phyloP scores from a whole-genome alignment of 2,888 invertebrate genomes.

The Catocala nupta region DNA sequence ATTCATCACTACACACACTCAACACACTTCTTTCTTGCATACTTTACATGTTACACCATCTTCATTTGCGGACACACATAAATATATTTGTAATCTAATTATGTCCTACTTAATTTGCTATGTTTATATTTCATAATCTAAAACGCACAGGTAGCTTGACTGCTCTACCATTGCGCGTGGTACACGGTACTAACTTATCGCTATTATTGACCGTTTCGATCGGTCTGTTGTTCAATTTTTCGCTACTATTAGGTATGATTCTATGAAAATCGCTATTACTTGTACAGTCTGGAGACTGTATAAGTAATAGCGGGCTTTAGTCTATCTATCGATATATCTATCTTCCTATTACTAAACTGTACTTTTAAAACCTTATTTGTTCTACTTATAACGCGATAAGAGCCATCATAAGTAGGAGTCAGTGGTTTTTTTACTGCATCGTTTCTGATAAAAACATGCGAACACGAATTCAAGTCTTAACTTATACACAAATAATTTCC shows the following conservation, averaged over 20 bases:
- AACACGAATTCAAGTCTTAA: conserved; percentile 6
- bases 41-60: too few species aligned
- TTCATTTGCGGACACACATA: too few species aligned
- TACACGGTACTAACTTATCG: neutral
- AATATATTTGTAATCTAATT: too few species aligned
- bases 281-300: neutral
- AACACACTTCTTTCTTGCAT: too few species aligned
- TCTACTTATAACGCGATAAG: conserved; percentile 2
- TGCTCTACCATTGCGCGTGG: neutral
- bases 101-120: too few species aligned
- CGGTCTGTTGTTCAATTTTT: conserved; percentile 2
- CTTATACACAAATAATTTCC: conserved; percentile 3
- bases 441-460: conserved; percentile 4
- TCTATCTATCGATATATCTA: conserved; percentile 6
- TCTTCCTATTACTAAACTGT: neutral
- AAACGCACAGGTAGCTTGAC: conserved; percentile 1
- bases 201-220: neutral
- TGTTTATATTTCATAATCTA: neutral
- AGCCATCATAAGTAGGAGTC: conserved; percentile 1
- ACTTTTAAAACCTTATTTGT: neutral
- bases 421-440: conserved; percentile 8
- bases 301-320: conserved; percentile 5
- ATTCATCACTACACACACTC: too few species aligned
- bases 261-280: neutral
- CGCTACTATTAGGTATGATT: conserved; percentile 5